Evolutionary conservation across 2,113 vertebrate genomes (phyloP).

Genomic region (Phalacrocorax pelagicus): DNA sequence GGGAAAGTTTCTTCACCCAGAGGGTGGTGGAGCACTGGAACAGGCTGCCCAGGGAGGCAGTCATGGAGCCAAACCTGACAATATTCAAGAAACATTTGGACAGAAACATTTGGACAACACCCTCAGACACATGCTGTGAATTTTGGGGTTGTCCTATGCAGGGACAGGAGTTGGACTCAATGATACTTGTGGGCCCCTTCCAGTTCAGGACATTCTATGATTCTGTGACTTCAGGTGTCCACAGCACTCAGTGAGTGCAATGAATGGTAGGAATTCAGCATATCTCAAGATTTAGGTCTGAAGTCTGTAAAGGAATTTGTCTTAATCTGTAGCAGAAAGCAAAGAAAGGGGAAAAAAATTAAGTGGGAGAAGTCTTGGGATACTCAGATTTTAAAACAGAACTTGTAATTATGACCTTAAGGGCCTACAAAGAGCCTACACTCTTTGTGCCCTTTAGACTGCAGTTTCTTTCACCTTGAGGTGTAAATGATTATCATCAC

Average conservation of each 20-base stretch:
- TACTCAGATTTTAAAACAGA: background rate
- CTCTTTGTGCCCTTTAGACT: background rate
- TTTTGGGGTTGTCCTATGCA: too few relatives aligned
- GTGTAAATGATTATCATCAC: background rate
- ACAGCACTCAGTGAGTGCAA: background rate
- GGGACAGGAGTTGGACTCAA: too few relatives aligned
- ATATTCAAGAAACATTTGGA: too few relatives aligned
- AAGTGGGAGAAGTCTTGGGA: background rate
- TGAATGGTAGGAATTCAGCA: background rate
- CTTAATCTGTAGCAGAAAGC: background rate
- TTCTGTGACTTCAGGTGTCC: background rate
- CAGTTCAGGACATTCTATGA: too few relatives aligned
- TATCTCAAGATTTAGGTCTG: background rate
- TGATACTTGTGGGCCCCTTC: too few relatives aligned
- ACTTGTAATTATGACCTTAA: background rate
- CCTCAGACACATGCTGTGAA: too few relatives aligned
- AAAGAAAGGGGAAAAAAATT: background rate
- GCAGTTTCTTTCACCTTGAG: background rate
- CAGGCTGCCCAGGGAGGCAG: too few relatives aligned
- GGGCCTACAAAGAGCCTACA: background rate
- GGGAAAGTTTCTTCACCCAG: too few relatives aligned
- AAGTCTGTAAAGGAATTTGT: background rate
- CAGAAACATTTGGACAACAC: too few relatives aligned
- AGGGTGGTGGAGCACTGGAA: too few relatives aligned
- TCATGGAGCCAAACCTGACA: too few relatives aligned